phyloP scores from a whole-genome alignment of 2,888 invertebrate genomes.

The Caenorhabditis macrosperma region DNA sequence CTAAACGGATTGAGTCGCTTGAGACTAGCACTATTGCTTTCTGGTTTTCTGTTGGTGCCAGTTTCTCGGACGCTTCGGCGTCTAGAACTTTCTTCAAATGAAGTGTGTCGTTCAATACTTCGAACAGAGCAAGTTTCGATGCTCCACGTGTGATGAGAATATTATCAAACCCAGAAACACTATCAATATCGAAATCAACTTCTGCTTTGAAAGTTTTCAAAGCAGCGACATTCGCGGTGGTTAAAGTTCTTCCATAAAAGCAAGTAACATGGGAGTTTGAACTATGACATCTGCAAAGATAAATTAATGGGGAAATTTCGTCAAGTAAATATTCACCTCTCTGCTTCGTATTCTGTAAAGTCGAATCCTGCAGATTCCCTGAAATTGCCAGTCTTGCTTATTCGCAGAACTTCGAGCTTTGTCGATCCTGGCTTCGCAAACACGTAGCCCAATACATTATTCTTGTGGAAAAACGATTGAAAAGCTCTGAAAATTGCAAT shows the following conservation, averaged over 20 bases:
- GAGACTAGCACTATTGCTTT: constrained; percentile 1
- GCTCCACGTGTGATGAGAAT: constrained; percentile 4
- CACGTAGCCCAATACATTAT: background rate
- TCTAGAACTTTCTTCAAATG: constrained; percentile 10
- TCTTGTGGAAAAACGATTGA: background rate
- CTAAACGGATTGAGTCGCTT: background rate
- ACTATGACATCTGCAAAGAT: constrained; percentile 11
- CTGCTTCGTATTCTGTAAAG: too few species aligned
- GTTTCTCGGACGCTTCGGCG: background rate
- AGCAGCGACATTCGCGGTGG: constrained; percentile 1
- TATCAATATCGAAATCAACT: background rate
- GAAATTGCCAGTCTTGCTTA: too few species aligned
- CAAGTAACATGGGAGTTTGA: constrained; percentile 8
- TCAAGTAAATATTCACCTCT: too few species aligned
- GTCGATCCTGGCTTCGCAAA: background rate
- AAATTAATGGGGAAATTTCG: too few species aligned
- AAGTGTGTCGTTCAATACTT: background rate
- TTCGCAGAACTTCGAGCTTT: background rate
- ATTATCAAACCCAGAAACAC: background rate
- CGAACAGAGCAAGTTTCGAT: background rate
- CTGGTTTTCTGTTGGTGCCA: constrained; percentile 18
- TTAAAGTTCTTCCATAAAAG: background rate
- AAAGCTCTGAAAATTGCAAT: background rate
- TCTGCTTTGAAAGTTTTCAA: constrained; percentile 3
- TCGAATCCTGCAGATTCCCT: too few species aligned